phyloP scores from a whole-genome alignment of 92 coral and sea anemone species.

The Epizoanthus rinbou region DNA sequence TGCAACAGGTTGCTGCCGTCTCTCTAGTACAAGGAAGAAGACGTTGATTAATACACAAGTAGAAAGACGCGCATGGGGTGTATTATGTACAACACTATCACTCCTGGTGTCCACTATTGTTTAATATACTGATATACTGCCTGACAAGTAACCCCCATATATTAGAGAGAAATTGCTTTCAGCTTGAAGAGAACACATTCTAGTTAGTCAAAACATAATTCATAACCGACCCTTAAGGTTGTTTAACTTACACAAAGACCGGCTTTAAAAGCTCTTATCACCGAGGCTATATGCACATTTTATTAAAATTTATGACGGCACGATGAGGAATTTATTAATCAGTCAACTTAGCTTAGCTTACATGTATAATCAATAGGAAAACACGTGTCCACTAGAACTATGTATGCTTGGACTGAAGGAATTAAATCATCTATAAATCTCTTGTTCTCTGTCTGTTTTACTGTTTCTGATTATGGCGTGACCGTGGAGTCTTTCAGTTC shows the following conservation, averaged over 20 bases:
- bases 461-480: neutral
- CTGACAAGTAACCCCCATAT: neutral
- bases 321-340: slow-evolving; percentile 30
- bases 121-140: slow-evolving; percentile 8
- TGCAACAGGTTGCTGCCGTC: no score
- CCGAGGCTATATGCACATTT: neutral
- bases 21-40: neutral
- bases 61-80: neutral
- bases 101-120: neutral
- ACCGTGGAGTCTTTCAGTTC: no score
- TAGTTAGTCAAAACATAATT: slow-evolving; percentile 23
- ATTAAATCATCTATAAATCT: neutral
- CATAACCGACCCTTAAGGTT: neutral
- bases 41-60: slow-evolving; percentile 9
- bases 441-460: no score
- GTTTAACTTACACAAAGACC: slow-evolving; percentile 15
- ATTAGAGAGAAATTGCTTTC: neutral
- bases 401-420: neutral
- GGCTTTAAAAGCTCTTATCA: slow-evolving; percentile 6
- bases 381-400: slow-evolving; percentile 22
- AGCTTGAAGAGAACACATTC: slow-evolving; percentile 4
- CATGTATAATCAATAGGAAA: slow-evolving; percentile 31
- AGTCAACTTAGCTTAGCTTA: neutral
- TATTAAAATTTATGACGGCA: neutral
- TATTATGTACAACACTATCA: neutral